phyloP scores from a whole-genome alignment of 2,113 vertebrate genomes.

The Oceanites oceanicus region DNA sequence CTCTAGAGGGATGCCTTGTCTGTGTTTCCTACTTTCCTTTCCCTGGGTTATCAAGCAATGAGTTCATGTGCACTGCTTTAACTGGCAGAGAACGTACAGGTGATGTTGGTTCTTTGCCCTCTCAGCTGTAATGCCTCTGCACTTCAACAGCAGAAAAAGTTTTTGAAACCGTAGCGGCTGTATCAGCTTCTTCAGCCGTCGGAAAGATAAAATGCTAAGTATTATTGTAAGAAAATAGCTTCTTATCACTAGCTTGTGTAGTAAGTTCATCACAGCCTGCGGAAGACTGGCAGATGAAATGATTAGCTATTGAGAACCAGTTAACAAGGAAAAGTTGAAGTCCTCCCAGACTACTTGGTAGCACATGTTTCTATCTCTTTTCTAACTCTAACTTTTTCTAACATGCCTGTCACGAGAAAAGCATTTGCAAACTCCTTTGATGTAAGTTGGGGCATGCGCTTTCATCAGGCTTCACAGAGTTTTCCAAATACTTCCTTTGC shows the following conservation, averaged over 20 bases:
- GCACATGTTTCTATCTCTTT: background rate
- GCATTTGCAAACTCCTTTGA: background rate
- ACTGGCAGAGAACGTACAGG: background rate
- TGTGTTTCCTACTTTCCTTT: background rate
- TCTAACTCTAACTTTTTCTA: background rate
- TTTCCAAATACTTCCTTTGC: background rate
- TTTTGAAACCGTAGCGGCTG: background rate
- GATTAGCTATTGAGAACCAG: background rate
- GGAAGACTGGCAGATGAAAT: background rate
- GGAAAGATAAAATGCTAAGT: background rate
- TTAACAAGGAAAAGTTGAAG: background rate
- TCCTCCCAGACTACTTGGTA: background rate
- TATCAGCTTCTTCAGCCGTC: background rate
- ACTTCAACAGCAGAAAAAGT: background rate
- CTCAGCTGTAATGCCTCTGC: background rate
- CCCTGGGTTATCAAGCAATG: background rate
- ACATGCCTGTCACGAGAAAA: background rate
- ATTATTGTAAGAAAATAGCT: background rate
- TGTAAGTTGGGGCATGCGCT: background rate
- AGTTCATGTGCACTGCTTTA: background rate
- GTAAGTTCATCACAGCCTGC: background rate
- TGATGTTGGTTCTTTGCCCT: background rate
- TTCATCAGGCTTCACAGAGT: background rate
- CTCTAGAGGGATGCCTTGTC: background rate
- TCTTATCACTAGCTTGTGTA: background rate